These are phyloP conservation scores for Lutraria lutraria DNA, from an alignment of 2,888 invertebrate species.

Conservation along the genomic window DNA sequence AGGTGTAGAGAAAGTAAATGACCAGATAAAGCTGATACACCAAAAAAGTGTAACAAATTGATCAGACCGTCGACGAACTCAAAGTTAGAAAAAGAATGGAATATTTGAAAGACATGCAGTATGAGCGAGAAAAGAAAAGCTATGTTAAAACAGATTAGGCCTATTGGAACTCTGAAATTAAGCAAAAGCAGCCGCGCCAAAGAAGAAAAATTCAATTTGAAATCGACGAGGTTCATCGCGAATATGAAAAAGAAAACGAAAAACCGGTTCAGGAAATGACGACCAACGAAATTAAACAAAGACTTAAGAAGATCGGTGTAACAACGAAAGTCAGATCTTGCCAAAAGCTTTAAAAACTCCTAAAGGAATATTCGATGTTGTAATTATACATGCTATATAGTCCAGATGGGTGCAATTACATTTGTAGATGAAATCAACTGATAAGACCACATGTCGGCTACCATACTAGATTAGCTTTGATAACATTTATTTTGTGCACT, in stretches of 20 bases:
- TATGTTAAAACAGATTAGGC: not conserved
- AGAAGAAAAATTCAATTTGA: not conserved
- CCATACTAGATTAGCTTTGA: too few relatives aligned
- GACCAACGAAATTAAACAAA: not conserved
- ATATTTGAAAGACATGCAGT: not conserved
- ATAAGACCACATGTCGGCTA: too few relatives aligned
- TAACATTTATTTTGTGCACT: too few relatives aligned
- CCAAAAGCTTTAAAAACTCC: constrained; percentile 16
- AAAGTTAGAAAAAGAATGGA: constrained; percentile 16
- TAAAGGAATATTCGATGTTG: too few relatives aligned
- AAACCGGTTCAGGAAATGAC: too few relatives aligned
- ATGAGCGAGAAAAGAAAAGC: not conserved
- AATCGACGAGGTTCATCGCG: not conserved
- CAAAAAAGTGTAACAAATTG: constrained; percentile 1
- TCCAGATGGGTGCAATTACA: too few relatives aligned
- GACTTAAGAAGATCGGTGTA: not conserved
- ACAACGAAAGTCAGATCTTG: not conserved
- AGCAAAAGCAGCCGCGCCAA: not conserved
- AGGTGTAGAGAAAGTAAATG: constrained; percentile 34
- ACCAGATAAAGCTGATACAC: constrained; percentile 17
- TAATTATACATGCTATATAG: too few relatives aligned
- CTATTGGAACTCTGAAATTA: not conserved
- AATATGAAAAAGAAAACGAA: too few relatives aligned
- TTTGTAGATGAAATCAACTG: too few relatives aligned
- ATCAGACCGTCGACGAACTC: too few relatives aligned